Percentiles rank a stretch among this genome's conserved stretches.
These are phyloP conservation scores for Sialis fuliginosa DNA, from an alignment of 2,888 invertebrate genomes.

Conservation along the genomic window DNA sequence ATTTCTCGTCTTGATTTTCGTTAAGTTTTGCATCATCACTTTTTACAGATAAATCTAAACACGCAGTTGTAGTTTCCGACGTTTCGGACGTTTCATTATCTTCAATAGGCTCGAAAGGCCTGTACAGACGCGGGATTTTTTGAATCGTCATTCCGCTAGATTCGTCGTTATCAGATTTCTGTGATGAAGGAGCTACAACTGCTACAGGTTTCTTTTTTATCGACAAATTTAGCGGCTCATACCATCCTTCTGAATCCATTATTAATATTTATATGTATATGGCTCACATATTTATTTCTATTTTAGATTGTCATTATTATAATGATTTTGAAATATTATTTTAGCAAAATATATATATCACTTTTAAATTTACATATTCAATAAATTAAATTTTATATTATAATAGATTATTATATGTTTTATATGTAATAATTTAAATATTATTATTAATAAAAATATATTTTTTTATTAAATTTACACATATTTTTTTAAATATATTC, in stretches of 20 bases:
- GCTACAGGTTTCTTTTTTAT: conserved; percentile 32
- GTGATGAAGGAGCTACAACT: conserved; percentile 31
- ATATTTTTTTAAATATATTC: no score
- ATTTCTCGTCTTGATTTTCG: background rate
- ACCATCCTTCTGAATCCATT: conserved; percentile 10
- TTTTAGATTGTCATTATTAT: background rate
- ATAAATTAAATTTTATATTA: no score
- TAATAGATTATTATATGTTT: no score
- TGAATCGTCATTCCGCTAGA: conserved; percentile 10
- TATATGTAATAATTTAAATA: no score
- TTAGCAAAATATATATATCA: background rate
- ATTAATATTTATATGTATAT: background rate
- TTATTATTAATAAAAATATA: no score
- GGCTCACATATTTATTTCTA: background rate
- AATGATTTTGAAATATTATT: background rate
- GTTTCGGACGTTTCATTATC: conserved; percentile 8
- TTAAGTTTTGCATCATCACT: background rate
- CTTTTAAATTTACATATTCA: background rate
- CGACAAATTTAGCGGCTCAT: conserved; percentile 30
- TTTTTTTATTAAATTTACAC: no score
- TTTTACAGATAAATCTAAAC: conserved; percentile 4
- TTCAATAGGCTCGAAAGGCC: conserved; percentile 8
- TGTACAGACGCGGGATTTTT: conserved; percentile 7
- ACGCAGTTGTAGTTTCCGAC: background rate
- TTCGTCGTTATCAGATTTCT: conserved; percentile 12